A percentile compares a stretch with the other conserved stretches of the same genome.
Evolutionary conservation across 1,140 invertebrate genomes (phyloP).

Genomic region (Ooceraea biroi): DNA sequence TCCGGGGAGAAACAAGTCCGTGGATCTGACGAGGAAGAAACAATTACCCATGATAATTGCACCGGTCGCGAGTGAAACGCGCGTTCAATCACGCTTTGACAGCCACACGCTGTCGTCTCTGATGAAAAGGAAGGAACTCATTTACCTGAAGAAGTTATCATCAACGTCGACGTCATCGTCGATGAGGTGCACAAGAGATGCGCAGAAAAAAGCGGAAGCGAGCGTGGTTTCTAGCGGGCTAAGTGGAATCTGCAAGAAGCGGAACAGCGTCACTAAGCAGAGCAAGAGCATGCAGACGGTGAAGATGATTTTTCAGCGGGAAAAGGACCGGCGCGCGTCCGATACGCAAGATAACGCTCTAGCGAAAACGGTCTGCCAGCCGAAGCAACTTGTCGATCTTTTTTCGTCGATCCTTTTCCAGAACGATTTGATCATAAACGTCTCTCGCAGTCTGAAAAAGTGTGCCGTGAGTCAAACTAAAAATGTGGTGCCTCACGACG

Average conservation of each 20-base stretch:
- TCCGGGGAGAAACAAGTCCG: background rate
- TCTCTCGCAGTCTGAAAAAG: background rate
- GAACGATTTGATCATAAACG: background rate
- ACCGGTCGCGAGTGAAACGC: background rate
- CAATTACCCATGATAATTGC: background rate
- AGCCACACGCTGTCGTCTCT: conserved; percentile 17
- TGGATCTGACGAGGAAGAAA: background rate
- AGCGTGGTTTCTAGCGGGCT: background rate
- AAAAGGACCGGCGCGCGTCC: background rate
- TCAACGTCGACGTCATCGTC: background rate
- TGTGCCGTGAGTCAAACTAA: background rate
- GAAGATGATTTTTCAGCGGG: background rate
- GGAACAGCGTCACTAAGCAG: background rate
- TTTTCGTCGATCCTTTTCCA: background rate
- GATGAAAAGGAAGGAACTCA: conserved; percentile 14
- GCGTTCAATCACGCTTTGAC: background rate
- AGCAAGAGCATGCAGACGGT: conserved; percentile 22
- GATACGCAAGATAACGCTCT: background rate
- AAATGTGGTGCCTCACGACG: too few relatives aligned
- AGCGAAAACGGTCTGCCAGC: background rate
- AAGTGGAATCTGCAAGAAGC: conserved; percentile 7
- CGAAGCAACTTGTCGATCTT: background rate
- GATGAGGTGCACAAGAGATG: background rate
- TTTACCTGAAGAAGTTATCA: background rate
- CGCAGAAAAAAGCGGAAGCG: background rate